Percentiles rank a stretch among this genome's conserved stretches.
Evolutionary conservation across 2,797 vertebrate genomes (phyloP).

Genomic region (Hylomyscus alleni): DNA sequence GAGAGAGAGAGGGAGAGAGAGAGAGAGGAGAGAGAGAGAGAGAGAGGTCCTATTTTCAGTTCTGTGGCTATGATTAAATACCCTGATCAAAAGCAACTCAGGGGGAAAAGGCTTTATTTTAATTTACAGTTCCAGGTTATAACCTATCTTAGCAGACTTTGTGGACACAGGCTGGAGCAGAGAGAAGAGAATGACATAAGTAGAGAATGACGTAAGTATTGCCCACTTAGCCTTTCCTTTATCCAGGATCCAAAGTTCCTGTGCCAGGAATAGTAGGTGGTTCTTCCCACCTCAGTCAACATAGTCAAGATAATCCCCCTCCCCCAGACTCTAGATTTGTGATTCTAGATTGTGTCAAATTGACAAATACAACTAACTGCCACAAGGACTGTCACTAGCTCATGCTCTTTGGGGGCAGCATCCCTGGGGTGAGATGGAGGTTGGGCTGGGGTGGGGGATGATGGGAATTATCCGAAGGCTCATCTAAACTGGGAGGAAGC

Average conservation of each 20-base stretch:
- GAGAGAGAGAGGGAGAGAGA: no score
- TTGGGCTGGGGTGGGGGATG: background rate
- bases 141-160: background rate
- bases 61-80: background rate
- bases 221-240: background rate
- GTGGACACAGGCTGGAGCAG: background rate
- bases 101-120: background rate
- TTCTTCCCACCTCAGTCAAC: background rate
- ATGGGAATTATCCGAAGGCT: background rate
- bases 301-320: background rate
- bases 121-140: background rate
- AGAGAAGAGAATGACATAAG: background rate
- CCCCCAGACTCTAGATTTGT: background rate
- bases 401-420: background rate
- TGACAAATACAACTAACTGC: background rate
- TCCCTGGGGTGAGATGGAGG: background rate
- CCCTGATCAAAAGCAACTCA: background rate
- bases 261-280: background rate
- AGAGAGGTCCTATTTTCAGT: background rate
- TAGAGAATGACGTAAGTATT: background rate
- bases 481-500: accelerated
- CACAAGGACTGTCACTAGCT: background rate
- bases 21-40: no score
- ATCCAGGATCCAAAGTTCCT: background rate
- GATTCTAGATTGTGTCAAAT: background rate